These are phyloP conservation scores for Carcina quercana DNA, from an alignment of 2,888 invertebrate species.

Conservation along the genomic window DNA sequence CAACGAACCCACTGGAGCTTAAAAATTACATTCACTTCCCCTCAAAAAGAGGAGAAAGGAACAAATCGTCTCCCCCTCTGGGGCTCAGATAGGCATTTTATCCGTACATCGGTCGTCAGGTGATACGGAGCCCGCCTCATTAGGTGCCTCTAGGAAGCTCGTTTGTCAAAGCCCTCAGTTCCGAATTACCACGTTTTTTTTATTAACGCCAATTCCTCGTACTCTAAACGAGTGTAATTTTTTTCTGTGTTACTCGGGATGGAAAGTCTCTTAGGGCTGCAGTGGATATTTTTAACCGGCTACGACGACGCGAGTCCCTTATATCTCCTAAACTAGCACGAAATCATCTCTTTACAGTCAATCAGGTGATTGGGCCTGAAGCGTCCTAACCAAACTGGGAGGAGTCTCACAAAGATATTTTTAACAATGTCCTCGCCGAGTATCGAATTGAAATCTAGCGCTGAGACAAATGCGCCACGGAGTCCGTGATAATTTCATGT, in stretches of 20 bases:
- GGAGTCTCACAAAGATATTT: no score
- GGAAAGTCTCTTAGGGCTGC: no score
- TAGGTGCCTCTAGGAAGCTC: conserved; percentile 46
- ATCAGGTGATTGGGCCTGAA: no score
- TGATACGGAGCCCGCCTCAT: conserved; percentile 53
- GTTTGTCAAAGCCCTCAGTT: conserved; percentile 55
- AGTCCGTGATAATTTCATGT: no score
- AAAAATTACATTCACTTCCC: conserved; percentile 11
- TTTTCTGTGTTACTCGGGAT: conserved; percentile 21
- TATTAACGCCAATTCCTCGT: conserved; percentile 64
- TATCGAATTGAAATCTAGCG: no score
- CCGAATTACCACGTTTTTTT: conserved; percentile 26
- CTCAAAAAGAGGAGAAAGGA: conserved; percentile 27
- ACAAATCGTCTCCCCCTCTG: conserved; percentile 29
- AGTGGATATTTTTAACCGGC: no score
- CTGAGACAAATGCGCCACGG: no score
- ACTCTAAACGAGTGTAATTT: conserved; percentile 59
- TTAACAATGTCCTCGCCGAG: no score
- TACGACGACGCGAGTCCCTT: no score
- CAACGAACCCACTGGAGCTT: conserved; percentile 8
- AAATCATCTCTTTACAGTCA: no score
- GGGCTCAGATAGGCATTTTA: conserved; percentile 35
- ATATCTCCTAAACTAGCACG: no score
- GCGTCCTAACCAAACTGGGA: no score
- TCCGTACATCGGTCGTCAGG: conserved; percentile 47